Conservation (phyloP, 1,140 invertebrate genomes). For the Limonius californicus region DNA sequence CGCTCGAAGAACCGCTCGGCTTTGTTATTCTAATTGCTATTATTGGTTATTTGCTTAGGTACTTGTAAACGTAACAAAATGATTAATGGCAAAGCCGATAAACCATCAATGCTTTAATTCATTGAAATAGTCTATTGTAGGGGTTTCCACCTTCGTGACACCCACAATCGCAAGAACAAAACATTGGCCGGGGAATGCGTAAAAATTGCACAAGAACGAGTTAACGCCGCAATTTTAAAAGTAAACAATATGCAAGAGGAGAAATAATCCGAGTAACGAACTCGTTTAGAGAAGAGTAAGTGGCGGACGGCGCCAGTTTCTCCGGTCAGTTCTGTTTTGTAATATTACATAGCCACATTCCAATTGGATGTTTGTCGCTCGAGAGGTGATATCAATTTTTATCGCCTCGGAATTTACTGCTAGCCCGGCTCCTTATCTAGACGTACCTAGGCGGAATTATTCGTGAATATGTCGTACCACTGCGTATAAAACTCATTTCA, state of each 20-base stretch:
- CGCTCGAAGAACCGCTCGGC: too few relatives aligned
- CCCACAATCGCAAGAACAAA: too few relatives aligned
- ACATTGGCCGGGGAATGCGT: too few relatives aligned
- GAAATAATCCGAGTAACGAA: background rate
- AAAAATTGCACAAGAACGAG: too few relatives aligned
- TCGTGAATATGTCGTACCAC: background rate
- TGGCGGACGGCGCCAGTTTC: background rate
- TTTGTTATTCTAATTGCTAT: too few relatives aligned
- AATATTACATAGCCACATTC: background rate
- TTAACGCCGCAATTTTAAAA: background rate
- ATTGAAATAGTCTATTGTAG: too few relatives aligned
- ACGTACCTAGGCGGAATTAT: background rate
- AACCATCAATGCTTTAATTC: too few relatives aligned
- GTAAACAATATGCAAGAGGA: background rate
- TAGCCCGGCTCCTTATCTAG: background rate
- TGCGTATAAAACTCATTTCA: background rate
- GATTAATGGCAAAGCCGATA: too few relatives aligned
- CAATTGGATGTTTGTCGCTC: slow-evolving; percentile 1
- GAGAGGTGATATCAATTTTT: background rate
- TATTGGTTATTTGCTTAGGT: too few relatives aligned
- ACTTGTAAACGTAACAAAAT: too few relatives aligned
- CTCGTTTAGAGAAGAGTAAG: background rate
- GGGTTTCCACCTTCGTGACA: too few relatives aligned
- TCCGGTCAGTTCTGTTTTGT: background rate
- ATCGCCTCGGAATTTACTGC: background rate